phyloP scores from a whole-genome alignment of 2,113 vertebrate genomes.

The Apeltes quadracus region DNA sequence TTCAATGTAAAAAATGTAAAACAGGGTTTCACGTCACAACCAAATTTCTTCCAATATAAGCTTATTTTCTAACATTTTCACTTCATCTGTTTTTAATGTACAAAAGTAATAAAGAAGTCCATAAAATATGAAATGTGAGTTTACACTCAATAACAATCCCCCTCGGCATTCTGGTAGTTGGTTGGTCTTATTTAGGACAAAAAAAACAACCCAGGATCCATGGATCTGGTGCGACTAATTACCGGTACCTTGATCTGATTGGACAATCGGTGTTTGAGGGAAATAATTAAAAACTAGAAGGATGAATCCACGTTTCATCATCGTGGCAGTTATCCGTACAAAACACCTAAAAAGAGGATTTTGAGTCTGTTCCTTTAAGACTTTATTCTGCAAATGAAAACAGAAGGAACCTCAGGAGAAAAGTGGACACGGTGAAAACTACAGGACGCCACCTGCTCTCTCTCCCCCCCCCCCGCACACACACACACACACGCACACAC shows the following conservation, averaged over 20 bases:
- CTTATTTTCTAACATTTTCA: too few species aligned
- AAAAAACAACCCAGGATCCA: too few species aligned
- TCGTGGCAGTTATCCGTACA: background rate
- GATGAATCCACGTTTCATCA: background rate
- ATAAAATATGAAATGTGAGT: too few species aligned
- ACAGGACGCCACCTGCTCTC: constrained; percentile 1
- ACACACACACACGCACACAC: constrained; percentile 12
- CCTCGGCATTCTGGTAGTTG: too few species aligned
- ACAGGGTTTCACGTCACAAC: background rate
- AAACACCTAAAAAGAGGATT: constrained; percentile 6
- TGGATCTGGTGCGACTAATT: too few species aligned
- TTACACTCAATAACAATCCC: too few species aligned
- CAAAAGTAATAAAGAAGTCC: too few species aligned
- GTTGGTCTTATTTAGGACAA: too few species aligned
- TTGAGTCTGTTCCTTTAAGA: constrained; percentile 26
- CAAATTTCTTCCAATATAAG: background rate
- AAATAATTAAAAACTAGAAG: background rate
- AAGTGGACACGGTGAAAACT: constrained; percentile 27
- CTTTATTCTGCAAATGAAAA: constrained; percentile 54
- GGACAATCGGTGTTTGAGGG: background rate
- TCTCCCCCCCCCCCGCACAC: background rate
- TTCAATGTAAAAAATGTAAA: background rate
- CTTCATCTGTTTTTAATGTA: too few species aligned
- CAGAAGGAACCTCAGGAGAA: constrained; percentile 29
- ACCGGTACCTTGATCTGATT: background rate